Percentiles rank a stretch among this genome's conserved stretches.
Conservation (phyloP, 2,888 invertebrate genomes). For the Metallyticus violacea region DNA sequence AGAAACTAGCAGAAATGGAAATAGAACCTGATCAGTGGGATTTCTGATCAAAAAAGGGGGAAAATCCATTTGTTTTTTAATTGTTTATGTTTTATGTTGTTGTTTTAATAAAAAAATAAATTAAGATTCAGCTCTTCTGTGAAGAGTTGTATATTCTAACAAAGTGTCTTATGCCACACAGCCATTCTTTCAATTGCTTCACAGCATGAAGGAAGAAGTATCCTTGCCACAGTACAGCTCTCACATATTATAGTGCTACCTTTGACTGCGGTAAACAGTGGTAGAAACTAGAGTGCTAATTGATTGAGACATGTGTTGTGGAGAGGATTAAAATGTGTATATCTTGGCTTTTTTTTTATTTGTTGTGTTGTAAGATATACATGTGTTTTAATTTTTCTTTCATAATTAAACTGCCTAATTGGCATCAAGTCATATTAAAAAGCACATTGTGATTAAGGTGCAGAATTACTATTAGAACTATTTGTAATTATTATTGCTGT, state of each 20-base stretch:
- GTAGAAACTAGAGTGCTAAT: too few species aligned
- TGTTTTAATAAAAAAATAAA: not conserved
- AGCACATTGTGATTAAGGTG: not conserved
- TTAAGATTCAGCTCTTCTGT: constrained; percentile 14
- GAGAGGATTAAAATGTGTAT: too few species aligned
- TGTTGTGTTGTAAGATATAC: not conserved
- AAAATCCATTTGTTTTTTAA: not conserved
- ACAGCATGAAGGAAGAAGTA: not conserved
- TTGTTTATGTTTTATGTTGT: not conserved
- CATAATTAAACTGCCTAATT: not conserved
- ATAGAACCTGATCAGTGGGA: constrained; percentile 65
- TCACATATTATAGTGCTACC: too few species aligned
- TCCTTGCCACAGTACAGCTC: not conserved
- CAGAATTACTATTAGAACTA: not conserved
- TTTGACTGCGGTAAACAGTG: too few species aligned
- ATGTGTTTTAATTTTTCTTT: not conserved
- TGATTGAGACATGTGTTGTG: too few species aligned
- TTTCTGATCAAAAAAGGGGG: constrained; percentile 48
- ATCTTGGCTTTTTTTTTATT: not conserved
- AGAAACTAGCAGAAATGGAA: constrained; percentile 59
- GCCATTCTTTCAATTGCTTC: not conserved
- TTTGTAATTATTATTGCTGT: not conserved
- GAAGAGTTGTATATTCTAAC: not conserved
- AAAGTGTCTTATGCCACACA: not conserved
- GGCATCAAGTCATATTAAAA: not conserved